Conservation (phyloP, 2,113 vertebrate genomes). For the Halcyon malimbica region DNA sequence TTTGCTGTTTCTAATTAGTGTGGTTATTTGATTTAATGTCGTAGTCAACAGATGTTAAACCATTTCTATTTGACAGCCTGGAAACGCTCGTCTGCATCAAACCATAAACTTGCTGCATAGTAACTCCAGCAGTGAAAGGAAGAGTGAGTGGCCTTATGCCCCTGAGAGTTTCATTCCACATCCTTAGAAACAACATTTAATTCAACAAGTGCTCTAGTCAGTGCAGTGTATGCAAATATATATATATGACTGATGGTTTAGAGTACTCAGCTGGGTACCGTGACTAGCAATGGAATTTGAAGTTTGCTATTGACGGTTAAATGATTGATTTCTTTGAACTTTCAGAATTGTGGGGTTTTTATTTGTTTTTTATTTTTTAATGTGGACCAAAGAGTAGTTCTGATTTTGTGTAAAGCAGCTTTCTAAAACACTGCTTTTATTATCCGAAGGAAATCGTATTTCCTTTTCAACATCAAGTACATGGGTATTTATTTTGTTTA, state of each 20-base stretch:
- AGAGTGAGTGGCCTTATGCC: neutral
- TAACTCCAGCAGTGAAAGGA: neutral
- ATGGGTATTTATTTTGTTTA: constrained; percentile 15
- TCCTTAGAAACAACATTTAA: neutral
- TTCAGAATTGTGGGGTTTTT: no score
- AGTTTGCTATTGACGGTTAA: neutral
- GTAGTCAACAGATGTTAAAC: neutral
- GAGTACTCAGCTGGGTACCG: neutral
- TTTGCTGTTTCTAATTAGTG: neutral
- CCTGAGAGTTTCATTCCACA: neutral
- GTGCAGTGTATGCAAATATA: neutral
- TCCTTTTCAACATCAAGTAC: neutral
- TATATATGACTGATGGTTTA: neutral
- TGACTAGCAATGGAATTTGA: neutral
- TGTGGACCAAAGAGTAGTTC: constrained; percentile 58
- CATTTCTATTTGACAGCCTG: neutral
- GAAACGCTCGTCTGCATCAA: neutral
- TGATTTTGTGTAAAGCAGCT: constrained; percentile 29
- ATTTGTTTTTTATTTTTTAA: no score
- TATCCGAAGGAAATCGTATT: neutral
- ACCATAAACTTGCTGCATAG: neutral
- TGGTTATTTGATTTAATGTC: neutral
- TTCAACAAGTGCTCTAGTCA: neutral
- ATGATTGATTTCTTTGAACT: neutral
- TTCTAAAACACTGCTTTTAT: neutral